Base-by-base conservation (phyloP, 2,113 vertebrate genomes). In the Delphinapterus leucas region DNA sequence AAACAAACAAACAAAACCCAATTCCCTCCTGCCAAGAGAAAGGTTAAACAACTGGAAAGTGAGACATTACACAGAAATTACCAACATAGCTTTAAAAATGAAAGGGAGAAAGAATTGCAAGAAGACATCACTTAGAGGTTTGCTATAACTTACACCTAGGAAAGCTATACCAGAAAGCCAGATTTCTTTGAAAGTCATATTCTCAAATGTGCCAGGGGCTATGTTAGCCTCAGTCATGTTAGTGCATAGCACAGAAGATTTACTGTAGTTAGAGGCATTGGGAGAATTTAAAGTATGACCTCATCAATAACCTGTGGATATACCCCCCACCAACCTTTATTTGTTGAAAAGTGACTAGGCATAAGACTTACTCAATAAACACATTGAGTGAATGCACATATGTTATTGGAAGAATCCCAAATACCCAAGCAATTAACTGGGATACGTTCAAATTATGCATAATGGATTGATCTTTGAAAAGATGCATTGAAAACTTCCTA, bases 1-100 rank as follows among this genome's bases (percentile, higher is more conserved):
- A 96, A 93, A 90, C 21, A 90, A 93, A 90, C 21, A 90, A 65
- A 91, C 76, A 92, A 84, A 89, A 41, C 47, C 31, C 26, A 76
- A 23, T 70, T 87, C 49, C 44, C 68, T 89, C 49, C 55, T 96
- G 36, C 61, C 23, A 63, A 90, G 67, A 90, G 61, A 88, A 88
- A 70, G 6, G 38, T 77, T 96, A 82, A 81, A 68, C 33, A 81
- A 73, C n/a, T 93, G 83, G 58, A 74, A 93, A 96, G 20, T 68
- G 73, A 80, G 70, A 41, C 8, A 53, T 89, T 41, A 85, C 73
- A 82, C 60, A 13, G 71, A 92, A 96, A 88, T 87, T 58, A 86
- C 86, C 23, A 80, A 49, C 6, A 55, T 70, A 71, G 33, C 71
- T 81, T 93, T 88, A 44, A 80, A 84, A 74, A 63, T 68, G 26